Base-by-base conservation (phyloP, 2,113 vertebrate genomes). In the Hoplias malabaricus region DNA sequence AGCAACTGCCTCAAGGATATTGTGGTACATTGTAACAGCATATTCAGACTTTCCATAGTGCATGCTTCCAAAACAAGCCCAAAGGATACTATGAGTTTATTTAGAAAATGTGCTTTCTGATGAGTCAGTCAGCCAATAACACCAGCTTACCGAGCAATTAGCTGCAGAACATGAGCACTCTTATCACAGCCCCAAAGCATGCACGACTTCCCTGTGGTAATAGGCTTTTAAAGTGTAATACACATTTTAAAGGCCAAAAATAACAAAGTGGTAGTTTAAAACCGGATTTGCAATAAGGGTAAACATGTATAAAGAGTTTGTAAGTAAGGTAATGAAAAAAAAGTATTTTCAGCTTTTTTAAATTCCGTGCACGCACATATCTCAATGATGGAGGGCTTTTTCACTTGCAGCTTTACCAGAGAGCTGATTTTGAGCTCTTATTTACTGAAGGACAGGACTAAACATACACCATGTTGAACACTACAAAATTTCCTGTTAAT, bases 101-200 rank as follows among this genome's bases (percentile, higher is more conserved):
- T 61, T 69, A 36, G 13, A 27, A 46, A 48, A 75, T 48, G 81
- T 29, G 25, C 23, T 62, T 46, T 68, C 46, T 79, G 76, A 57
- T 79, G 73, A 65, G 54, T 9, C 5, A 80, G 76, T 74, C 78
- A 77, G 78, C 62, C 13, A 40, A 78, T 69, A 38, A 36, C 54
- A 42, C 27, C 57, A 73, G 27, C 21, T 56, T 48, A 56, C 40
- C 66, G 13, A 78, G 63, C 61, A 57, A 79, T 79, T 67, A 73
- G 36, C n/a, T 4, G 14, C 19, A 33, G 31, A 79, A 53, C n/a
- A 23, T 38, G 68, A 42, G 56, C 42, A 29, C n/a, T 63, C 43
- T 23, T 33, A 48, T 63, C 29, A 53, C 11, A 65, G 9, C 13
- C 13, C 5, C n/a, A 38, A 53, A 3, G 43, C n/a, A 36, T 50